Percentiles rank a stretch among this genome's conserved stretches.
These are phyloP conservation scores for Capromys pilorides DNA, from an alignment of 2,797 vertebrate genomes.

Conservation along the genomic window DNA sequence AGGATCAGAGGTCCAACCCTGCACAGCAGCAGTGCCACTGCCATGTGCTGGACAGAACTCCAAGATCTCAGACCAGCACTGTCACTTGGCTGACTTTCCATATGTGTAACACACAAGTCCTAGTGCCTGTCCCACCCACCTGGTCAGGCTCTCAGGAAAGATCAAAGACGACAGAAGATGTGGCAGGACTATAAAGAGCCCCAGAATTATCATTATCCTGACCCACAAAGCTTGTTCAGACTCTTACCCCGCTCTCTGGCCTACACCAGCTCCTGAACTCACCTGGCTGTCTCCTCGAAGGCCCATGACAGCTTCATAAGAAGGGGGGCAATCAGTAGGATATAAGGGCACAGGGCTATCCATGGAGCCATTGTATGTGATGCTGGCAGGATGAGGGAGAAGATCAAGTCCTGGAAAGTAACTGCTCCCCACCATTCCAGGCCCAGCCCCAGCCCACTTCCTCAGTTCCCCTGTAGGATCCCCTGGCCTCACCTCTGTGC, in stretches of 20 bases:
- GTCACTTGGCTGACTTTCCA: not conserved
- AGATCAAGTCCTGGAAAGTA: not conserved
- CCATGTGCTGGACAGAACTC: not conserved
- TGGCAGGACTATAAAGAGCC: not conserved
- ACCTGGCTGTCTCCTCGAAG: constrained; percentile 94
- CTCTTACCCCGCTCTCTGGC: not conserved
- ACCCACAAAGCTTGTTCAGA: not conserved
- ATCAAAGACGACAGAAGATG: not conserved
- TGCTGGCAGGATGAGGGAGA: constrained; percentile 84
- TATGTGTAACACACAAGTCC: not conserved
- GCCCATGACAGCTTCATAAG: constrained; percentile 97
- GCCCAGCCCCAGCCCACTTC: not conserved
- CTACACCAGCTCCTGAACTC: constrained; percentile 20
- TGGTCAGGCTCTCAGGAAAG: not conserved
- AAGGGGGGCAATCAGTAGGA: constrained; percentile 96
- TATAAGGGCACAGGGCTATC: constrained; percentile 96
- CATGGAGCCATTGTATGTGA: constrained; percentile 99
- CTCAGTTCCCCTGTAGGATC: not conserved
- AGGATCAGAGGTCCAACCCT: not conserved
- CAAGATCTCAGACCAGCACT: not conserved
- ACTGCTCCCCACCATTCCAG: not conserved
- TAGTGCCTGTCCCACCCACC: not conserved
- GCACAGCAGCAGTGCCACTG: not conserved
- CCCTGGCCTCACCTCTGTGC: constrained; percentile 91
- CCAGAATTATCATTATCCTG: not conserved